Evolutionary conservation across 2,797 vertebrate genomes (phyloP).

Genomic region (Periophthalmus magnuspinnatus): DNA sequence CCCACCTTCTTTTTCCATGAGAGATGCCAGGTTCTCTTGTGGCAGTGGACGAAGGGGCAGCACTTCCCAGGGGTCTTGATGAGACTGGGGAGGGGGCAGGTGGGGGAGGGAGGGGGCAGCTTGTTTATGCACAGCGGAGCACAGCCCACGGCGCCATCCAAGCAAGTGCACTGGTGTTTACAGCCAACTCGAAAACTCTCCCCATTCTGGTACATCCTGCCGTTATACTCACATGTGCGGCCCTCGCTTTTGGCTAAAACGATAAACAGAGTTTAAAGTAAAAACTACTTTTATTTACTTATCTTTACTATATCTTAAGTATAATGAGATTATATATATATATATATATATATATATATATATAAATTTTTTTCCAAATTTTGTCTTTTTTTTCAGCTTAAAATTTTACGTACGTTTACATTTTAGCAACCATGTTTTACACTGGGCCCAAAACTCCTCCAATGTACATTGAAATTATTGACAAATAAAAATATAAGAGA

Average conservation of each 20-base stretch:
- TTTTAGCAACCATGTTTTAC: no score
- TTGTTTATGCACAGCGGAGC: constrained; percentile 74
- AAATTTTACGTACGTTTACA: no score
- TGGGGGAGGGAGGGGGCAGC: constrained; percentile 64
- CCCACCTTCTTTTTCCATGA: constrained; percentile 54
- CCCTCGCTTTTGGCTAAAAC: constrained; percentile 77
- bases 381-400: no score
- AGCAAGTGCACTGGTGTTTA: constrained; percentile 82
- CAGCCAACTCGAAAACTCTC: constrained; percentile 81
- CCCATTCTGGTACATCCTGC: constrained; percentile 80
- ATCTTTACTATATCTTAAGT: no score
- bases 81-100: constrained; percentile 75
- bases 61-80: constrained; percentile 77
- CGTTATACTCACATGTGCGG: constrained; percentile 79
- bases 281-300: no score
- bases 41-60: constrained; percentile 78
- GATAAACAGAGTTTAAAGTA: no score
- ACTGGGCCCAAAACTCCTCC: no score
- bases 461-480: no score
- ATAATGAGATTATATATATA: no score
- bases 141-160: constrained; percentile 81
- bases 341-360: no score
- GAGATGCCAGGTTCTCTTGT: constrained; percentile 62
- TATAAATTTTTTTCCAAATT: no score
- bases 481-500: no score